Conservation (phyloP, 1,140 invertebrate genomes). For the Nasonia longicornis region DNA sequence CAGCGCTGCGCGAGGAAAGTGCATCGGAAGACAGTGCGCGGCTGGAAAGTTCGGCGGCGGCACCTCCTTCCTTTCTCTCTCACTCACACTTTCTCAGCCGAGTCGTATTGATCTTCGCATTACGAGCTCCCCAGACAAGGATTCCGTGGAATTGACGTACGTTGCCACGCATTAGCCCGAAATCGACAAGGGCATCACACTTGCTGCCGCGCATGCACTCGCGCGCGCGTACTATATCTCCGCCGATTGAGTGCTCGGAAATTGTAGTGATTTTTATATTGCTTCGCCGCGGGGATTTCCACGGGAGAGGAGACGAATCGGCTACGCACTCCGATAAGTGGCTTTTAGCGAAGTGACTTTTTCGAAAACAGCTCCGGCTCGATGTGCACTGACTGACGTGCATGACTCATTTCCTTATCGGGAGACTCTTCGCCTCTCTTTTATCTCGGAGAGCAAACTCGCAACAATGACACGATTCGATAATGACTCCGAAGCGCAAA, state of each 20-base stretch:
- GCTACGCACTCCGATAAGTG: background rate
- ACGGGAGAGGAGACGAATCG: background rate
- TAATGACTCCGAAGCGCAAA: background rate
- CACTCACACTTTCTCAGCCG: background rate
- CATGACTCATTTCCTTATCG: too few species aligned
- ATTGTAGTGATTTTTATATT: slow-evolving; percentile 1
- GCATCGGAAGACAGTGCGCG: too few species aligned
- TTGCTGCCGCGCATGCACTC: background rate
- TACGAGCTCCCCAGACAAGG: slow-evolving; percentile 58
- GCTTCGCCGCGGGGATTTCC: background rate
- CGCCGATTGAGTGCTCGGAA: background rate
- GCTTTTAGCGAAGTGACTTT: too few species aligned
- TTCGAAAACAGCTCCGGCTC: too few species aligned
- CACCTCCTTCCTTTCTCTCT: background rate
- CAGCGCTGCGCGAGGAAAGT: slow-evolving; percentile 18
- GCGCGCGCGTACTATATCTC: background rate
- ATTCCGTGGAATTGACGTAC: slow-evolving; percentile 57
- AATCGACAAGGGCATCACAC: slow-evolving; percentile 15
- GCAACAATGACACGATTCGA: too few species aligned
- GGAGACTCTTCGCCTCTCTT: too few species aligned
- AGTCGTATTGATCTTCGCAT: slow-evolving; percentile 58
- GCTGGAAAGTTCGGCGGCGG: slow-evolving; percentile 25
- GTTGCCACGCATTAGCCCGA: slow-evolving; percentile 51
- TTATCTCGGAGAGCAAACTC: too few species aligned
- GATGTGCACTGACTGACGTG: too few species aligned